A percentile compares a stretch with the other conserved stretches of the same genome.
phyloP scores from a whole-genome alignment of 2,113 vertebrate species.

The Poeciliopsis retropinna region DNA sequence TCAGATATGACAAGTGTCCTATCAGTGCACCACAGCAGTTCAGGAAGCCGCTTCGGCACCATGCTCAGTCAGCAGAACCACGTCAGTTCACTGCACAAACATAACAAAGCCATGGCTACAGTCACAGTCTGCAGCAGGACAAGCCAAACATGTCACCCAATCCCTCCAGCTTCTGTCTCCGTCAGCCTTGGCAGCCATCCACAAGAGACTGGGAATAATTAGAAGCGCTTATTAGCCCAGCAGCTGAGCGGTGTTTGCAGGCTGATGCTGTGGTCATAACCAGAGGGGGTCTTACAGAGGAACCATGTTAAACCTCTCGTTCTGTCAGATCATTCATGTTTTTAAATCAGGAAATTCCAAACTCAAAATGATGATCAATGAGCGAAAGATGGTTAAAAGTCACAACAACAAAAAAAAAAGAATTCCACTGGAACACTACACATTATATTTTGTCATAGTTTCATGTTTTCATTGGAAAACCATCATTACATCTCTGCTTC shows the following conservation, averaged over 20 bases:
- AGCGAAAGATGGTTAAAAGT: no score
- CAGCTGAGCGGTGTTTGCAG: constrained; percentile 7
- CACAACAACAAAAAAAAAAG: no score
- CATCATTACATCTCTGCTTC: no score
- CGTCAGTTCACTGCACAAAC: not conserved
- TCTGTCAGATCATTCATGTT: not conserved
- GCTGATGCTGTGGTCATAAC: not conserved
- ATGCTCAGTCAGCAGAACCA: constrained; percentile 2
- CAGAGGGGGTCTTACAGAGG: not conserved
- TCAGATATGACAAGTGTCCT: constrained; percentile 3
- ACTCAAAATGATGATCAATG: not conserved
- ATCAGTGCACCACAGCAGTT: constrained; percentile 1
- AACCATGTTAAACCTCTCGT: not conserved
- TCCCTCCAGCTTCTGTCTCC: not conserved
- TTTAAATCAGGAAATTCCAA: not conserved
- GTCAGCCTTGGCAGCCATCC: not conserved
- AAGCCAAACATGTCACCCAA: not conserved
- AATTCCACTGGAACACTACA: no score
- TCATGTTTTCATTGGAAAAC: no score
- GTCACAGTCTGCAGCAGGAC: not conserved
- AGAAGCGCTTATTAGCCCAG: not conserved
- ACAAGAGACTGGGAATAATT: not conserved
- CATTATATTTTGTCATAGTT: no score
- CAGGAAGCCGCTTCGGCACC: not conserved
- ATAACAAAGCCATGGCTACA: not conserved